Evolutionary conservation across 2,888 invertebrate species (phyloP).

Genomic region (Lamellibrachia satsuma): DNA sequence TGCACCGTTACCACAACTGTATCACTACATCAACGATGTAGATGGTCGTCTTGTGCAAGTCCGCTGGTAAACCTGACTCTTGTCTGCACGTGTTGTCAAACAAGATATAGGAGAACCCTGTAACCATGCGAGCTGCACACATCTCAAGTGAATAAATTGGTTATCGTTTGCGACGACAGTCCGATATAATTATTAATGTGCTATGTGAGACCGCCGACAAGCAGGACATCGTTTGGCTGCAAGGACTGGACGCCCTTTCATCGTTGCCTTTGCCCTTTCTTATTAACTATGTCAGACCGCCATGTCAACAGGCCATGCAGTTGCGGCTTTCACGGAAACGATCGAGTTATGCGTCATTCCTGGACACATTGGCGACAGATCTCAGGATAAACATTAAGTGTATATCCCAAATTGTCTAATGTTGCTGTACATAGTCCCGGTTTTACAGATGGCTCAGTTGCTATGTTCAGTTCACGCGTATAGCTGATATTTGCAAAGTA

Average conservation of each 20-base stretch:
- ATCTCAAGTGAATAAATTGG: neutral
- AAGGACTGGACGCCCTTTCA: neutral
- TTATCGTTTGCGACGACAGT: constrained; percentile 9
- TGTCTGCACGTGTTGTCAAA: neutral
- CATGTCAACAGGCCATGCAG: neutral
- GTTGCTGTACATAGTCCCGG: neutral
- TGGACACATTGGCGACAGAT: no score
- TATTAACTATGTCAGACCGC: neutral
- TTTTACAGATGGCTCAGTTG: neutral
- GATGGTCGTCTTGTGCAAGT: no score
- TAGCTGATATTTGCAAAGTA: neutral
- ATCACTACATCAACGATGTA: no score
- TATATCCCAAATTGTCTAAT: neutral
- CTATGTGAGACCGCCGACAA: neutral
- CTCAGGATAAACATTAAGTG: neutral
- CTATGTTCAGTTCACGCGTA: neutral
- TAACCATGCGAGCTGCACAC: neutral
- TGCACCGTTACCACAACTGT: no score
- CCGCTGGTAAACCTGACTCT: neutral
- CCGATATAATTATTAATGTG: constrained; percentile 3
- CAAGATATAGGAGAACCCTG: neutral
- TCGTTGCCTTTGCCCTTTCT: constrained; percentile 10
- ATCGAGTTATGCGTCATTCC: no score
- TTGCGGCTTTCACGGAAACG: no score
- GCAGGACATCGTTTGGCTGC: constrained; percentile 10